A percentile compares a stretch with the other conserved stretches of the same genome.
Evolutionary conservation across 2,888 invertebrate species (phyloP).

Genomic region (Cantharis rufa): DNA sequence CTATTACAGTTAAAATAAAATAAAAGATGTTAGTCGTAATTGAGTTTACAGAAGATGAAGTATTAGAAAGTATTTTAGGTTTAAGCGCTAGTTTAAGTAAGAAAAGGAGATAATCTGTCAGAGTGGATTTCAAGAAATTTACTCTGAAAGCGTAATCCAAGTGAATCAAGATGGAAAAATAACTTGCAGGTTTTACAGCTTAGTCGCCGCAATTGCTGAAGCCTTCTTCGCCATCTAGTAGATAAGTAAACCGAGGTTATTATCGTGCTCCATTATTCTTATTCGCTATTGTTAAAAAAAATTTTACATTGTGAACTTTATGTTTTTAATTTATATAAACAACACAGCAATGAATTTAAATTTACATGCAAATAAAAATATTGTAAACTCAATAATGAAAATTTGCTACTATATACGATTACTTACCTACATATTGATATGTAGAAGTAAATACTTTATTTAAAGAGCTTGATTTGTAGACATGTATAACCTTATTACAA

Average conservation of each 20-base stretch:
- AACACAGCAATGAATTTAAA: not conserved
- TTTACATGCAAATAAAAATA: too few relatives aligned
- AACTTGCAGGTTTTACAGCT: constrained; percentile 42
- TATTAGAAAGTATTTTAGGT: constrained; percentile 19
- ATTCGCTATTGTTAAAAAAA: constrained; percentile 33
- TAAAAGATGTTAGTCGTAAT: constrained; percentile 13
- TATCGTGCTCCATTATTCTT: constrained; percentile 43
- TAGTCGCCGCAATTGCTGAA: constrained; percentile 40
- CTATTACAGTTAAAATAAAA: not conserved
- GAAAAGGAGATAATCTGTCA: constrained; percentile 33
- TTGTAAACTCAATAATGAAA: not conserved
- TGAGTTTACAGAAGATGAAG: constrained; percentile 15
- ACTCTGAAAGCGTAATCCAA: constrained; percentile 41
- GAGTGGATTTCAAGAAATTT: constrained; percentile 37
- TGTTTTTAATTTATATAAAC: not conserved
- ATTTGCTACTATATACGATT: too few relatives aligned
- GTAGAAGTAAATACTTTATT: too few relatives aligned
- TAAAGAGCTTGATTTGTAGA: not conserved
- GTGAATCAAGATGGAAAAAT: constrained; percentile 43
- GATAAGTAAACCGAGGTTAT: constrained; percentile 43
- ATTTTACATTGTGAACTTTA: constrained; percentile 29
- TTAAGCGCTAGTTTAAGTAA: constrained; percentile 30
- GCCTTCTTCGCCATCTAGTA: constrained; percentile 34
- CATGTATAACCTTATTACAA: not conserved
- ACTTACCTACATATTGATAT: too few relatives aligned